A percentile compares a stretch with the other conserved stretches of the same genome.
phyloP scores from a whole-genome alignment of 2,888 invertebrate genomes.

The Drosophila crucigera region DNA sequence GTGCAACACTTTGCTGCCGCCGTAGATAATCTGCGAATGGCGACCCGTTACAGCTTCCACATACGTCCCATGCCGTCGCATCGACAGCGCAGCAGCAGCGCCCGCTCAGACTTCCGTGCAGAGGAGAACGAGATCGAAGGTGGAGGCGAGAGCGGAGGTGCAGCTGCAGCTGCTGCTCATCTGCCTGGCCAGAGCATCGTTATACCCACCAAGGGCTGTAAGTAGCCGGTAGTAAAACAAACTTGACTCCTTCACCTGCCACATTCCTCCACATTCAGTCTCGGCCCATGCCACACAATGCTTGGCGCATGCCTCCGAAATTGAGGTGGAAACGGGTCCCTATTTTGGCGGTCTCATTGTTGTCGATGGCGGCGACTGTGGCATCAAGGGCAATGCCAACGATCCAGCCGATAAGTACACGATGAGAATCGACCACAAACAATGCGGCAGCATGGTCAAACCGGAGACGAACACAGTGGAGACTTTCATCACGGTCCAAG shows the following conservation, averaged over 20 bases:
- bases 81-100: constrained; percentile 84
- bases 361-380: constrained; percentile 90
- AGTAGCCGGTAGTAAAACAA: constrained; percentile 82
- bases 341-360: constrained; percentile 92
- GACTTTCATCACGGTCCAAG: constrained; percentile 93
- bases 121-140: constrained; percentile 83
- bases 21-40: constrained; percentile 91
- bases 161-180: constrained; percentile 74
- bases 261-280: constrained; percentile 86
- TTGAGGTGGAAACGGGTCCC: constrained; percentile 93
- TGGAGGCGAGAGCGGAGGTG: constrained; percentile 82
- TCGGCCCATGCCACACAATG: constrained; percentile 93
- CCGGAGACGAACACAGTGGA: constrained; percentile 90
- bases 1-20: constrained; percentile 87
- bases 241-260: background rate
- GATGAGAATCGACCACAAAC: constrained; percentile 90
- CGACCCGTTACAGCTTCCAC: constrained; percentile 93
- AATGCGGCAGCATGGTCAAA: constrained; percentile 91
- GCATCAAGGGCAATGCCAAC: constrained; percentile 90
- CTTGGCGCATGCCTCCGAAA: constrained; percentile 92
- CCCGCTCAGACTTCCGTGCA: constrained; percentile 84
- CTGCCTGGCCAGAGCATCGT: constrained; percentile 89
- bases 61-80: constrained; percentile 86
- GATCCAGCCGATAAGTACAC: constrained; percentile 91
- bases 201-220: constrained; percentile 94